Evolutionary conservation across 2,113 vertebrate species (phyloP), one percentile per base, ranked within the genome.

Genomic region (Perca schrenkii): DNA sequence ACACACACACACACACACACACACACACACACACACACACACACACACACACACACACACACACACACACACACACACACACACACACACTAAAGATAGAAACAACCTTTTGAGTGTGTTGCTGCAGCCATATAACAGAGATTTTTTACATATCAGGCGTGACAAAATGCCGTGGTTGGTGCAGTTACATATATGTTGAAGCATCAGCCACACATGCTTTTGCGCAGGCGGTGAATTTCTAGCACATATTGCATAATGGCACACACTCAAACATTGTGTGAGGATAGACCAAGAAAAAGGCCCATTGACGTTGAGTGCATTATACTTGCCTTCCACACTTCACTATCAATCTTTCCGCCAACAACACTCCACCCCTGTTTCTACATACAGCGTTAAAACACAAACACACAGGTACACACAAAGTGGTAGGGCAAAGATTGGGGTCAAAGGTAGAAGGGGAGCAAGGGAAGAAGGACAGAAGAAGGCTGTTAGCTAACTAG

Each of bases 311-410:
- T 15, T 6, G 49, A 84, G 74, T 65, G 75, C 85, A 77, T 94
- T 93, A 97, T 99, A 99, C 97, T 98, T 97, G 97, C 98, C 98
- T 99, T 99, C 98, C 98, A 99, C 96, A 99, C 96, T 96, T 99
- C 97, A 98, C 98, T 99, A 99, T 99, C 98, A 98, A 99, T 99
- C 96, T 99, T 99, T 96, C 98, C 97, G 95, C 97, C 98, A 98
- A 97, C 98, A 95, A 98, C 97, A 97, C 97, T 97, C 98, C 98
- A 99, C 94, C 96, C 95, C 95, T 97, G 97, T 97, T 98, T 99
- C 98, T 99, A 97, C 93, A 96, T 89, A 94, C 85, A 94, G 74
- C 47, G n/a, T 91, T 91, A 80, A 89, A 80, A 91, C 68, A 92
- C 68, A 90, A 81, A 87, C 74, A 80, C 76, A 83, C 74, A 86